Percentiles rank a stretch among this genome's conserved stretches.
Evolutionary conservation across 2,113 vertebrate species (phyloP).

Genomic region (Charadrius vociferus): DNA sequence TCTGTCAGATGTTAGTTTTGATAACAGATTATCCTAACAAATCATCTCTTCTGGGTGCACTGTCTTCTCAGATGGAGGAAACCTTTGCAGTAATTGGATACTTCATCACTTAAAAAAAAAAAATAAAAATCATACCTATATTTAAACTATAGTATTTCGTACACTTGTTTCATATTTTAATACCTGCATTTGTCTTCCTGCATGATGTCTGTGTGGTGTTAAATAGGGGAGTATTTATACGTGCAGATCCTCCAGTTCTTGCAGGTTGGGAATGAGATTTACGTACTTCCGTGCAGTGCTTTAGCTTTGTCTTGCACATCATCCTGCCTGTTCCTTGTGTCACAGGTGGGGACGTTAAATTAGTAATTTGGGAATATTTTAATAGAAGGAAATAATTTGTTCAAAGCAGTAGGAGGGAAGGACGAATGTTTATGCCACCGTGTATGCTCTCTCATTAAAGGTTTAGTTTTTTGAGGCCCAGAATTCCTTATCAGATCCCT

Average conservation of each 20-base stretch:
- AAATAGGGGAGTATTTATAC: neutral
- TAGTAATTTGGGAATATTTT: neutral
- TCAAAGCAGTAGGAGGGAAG: neutral
- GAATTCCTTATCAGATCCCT: conserved; percentile 14
- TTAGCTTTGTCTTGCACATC: neutral
- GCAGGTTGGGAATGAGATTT: neutral
- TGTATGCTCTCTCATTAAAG: neutral
- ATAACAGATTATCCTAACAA: neutral
- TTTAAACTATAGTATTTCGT: neutral
- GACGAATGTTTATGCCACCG: neutral
- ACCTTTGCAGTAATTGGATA: neutral
- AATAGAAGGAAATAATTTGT: neutral
- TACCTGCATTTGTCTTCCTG: neutral
- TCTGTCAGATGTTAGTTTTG: neutral
- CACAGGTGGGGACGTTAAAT: neutral
- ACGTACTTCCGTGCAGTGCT: accelerated
- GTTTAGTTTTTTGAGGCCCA: neutral
- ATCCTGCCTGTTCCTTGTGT: neutral
- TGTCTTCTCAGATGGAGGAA: neutral
- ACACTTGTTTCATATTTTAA: neutral
- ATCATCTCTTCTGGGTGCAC: neutral
- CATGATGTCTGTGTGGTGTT: neutral
- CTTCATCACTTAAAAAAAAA: neutral
- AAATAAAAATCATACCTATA: neutral
- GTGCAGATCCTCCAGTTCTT: neutral